Evolutionary conservation across 2,888 invertebrate genomes (phyloP), one percentile per base, ranked within the genome.

Genomic region (Omphaloscelis lunosa): DNA sequence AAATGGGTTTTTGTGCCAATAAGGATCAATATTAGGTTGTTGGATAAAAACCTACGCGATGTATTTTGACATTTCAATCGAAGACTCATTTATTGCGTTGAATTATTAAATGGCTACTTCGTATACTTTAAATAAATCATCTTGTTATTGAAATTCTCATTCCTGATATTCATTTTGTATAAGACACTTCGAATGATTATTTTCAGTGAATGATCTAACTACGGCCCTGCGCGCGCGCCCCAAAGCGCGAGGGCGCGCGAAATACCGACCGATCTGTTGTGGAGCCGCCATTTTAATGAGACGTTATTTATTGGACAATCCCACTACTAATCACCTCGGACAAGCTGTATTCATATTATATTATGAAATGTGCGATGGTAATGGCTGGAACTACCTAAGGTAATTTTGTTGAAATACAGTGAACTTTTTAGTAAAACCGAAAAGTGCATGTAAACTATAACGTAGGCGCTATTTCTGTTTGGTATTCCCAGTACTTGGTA

Each of bases 251-350:
- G 88, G 90, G 91, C 93, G 94, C 94, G 95, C 94, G 94, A 95
- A 94, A 93, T 93, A 93, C 93, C 92, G 91, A 89, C 89, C 92
- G 92, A 93, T 93, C 93, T 90, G 90, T 91, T 87, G 90, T 65
- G 90, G 85, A 90, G 91, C 91, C 89, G 91, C 93, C 91, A 93
- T 94, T 93, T 93, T 96, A 96, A 96, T 95, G 94, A 95, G 95
- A 92, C 92, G 93, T 95, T 95, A 95, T 95, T 96, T 96, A 96
- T 95, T 94, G 93, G 92, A 93, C 94, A 92, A 92, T 91, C 91
- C 92, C 89, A 88, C 90, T 91, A 94, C 94, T 94, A 95, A 95
- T 95, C 94, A 93, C 91, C 82, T 81, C 79, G 73, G 89, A 90
- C 91, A 89, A 80, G 81, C 80, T 75, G 67, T 87, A 87, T 82